A percentile compares a stretch with the other conserved stretches of the same genome.
phyloP scores from a whole-genome alignment of 2,888 invertebrate species.

The Yponomeuta malinellus region DNA sequence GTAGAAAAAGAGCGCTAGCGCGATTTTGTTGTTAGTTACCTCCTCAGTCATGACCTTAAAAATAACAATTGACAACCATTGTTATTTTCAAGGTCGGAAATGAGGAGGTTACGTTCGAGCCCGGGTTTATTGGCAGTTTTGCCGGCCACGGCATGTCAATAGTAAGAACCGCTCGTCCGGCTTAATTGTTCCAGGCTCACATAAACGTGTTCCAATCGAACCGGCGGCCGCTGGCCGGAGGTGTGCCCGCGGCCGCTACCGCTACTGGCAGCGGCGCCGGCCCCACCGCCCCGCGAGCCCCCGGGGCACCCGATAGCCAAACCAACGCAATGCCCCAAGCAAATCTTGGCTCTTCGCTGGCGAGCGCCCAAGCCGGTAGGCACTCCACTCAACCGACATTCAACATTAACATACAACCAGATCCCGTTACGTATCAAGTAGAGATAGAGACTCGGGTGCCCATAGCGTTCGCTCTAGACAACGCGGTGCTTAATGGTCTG shows the following conservation, averaged over 20 bases:
- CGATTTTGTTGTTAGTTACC: too few species aligned
- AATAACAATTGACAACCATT: too few species aligned
- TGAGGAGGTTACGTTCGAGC: too few species aligned
- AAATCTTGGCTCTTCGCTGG: not conserved
- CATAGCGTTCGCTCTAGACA: constrained; percentile 44
- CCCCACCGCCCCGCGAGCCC: not conserved
- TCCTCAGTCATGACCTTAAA: too few species aligned
- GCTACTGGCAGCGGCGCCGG: not conserved
- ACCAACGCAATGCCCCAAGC: not conserved
- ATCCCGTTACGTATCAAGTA: constrained; percentile 47
- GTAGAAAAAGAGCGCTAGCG: too few species aligned
- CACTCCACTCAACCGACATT: constrained; percentile 36
- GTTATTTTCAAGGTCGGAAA: too few species aligned
- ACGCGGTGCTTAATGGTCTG: constrained; percentile 35
- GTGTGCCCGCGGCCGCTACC: constrained; percentile 19
- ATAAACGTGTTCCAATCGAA: constrained; percentile 47
- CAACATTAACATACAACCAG: constrained; percentile 39
- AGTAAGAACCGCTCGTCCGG: not conserved
- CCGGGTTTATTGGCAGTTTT: too few species aligned
- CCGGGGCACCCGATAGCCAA: not conserved
- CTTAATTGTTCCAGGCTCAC: constrained; percentile 35
- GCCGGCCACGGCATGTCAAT: too few species aligned
- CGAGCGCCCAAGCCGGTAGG: constrained; percentile 31
- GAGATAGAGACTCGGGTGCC: constrained; percentile 55
- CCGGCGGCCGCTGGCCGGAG: constrained; percentile 24